phyloP scores from a whole-genome alignment of 2,797 vertebrate genomes.

The Chaenodraco wilsoni region DNA sequence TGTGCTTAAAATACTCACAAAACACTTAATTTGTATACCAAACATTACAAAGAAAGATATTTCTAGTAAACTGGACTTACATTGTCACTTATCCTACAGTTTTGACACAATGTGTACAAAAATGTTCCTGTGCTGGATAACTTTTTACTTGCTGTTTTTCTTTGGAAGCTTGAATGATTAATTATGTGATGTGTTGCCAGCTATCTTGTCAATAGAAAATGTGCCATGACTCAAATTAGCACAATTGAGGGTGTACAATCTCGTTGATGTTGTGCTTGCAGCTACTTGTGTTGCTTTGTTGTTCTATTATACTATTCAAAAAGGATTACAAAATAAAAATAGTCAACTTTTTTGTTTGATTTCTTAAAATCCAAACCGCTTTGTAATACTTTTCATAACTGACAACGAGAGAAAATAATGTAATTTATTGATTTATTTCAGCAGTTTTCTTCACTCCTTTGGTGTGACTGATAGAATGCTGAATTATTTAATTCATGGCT shows the following conservation, averaged over 20 bases:
- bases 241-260: conserved; percentile 3
- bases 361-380: conserved; percentile 1
- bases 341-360: neutral
- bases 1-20: neutral
- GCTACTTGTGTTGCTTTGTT: neutral
- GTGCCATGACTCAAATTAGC: conserved; percentile 9
- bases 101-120: conserved; percentile 11
- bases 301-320: conserved; percentile 1
- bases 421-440: conserved; percentile 15
- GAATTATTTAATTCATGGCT: conserved; percentile 49
- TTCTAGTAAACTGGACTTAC: neutral
- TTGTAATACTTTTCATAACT: neutral
- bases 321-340: conserved; percentile 19
- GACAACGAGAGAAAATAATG: neutral
- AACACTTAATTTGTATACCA: neutral
- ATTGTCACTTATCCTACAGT: neutral
- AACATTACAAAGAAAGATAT: neutral
- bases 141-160: conserved; percentile 47
- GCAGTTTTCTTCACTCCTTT: conserved; percentile 19
- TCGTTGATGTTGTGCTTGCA: conserved; percentile 1
- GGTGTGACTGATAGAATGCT: conserved; percentile 26
- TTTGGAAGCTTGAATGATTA: conserved; percentile 52
- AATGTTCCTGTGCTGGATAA: conserved; percentile 19
- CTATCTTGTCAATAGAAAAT: conserved; percentile 26
- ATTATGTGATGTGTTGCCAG: conserved; percentile 46